Evolutionary conservation across 2,113 vertebrate species (phyloP).

Genomic region (Callipepla squamata): DNA sequence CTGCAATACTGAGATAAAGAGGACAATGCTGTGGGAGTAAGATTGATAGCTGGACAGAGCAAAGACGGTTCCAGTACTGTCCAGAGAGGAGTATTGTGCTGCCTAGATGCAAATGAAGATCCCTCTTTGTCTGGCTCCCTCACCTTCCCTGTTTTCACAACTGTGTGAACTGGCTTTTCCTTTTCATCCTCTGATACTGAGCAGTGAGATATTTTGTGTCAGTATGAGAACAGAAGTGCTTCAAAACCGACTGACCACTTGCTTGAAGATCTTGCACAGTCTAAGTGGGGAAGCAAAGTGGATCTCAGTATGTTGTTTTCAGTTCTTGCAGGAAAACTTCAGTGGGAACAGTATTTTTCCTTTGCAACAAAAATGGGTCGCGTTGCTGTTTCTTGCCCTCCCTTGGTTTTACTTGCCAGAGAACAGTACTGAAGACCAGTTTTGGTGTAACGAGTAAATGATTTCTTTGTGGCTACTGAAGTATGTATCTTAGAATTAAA

Average conservation of each 20-base stretch:
- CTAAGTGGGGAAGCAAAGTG: background rate
- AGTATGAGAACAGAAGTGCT: background rate
- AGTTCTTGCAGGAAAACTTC: background rate
- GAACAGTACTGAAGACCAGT: background rate
- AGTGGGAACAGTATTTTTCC: background rate
- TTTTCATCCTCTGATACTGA: background rate
- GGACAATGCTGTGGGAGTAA: slow-evolving; percentile 61
- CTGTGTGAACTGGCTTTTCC: background rate
- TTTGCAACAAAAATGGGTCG: background rate
- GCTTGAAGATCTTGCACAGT: background rate
- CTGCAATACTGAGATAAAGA: slow-evolving; percentile 74
- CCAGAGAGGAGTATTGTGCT: background rate
- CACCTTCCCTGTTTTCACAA: background rate
- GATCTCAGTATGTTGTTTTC: background rate
- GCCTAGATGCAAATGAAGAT: slow-evolving; percentile 16
- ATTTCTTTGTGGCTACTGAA: background rate
- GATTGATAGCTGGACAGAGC: slow-evolving; percentile 27
- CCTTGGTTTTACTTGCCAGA: background rate
- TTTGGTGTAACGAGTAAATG: background rate
- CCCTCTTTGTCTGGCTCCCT: background rate
- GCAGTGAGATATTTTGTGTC: background rate
- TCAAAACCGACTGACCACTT: background rate
- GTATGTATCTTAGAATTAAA: background rate
- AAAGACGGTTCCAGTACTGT: background rate
- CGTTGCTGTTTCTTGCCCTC: too few species aligned